A percentile compares a stretch with the other conserved stretches of the same genome.
Evolutionary conservation across 2,797 vertebrate genomes (phyloP).

Genomic region (Chiroxiphia lanceolata): DNA sequence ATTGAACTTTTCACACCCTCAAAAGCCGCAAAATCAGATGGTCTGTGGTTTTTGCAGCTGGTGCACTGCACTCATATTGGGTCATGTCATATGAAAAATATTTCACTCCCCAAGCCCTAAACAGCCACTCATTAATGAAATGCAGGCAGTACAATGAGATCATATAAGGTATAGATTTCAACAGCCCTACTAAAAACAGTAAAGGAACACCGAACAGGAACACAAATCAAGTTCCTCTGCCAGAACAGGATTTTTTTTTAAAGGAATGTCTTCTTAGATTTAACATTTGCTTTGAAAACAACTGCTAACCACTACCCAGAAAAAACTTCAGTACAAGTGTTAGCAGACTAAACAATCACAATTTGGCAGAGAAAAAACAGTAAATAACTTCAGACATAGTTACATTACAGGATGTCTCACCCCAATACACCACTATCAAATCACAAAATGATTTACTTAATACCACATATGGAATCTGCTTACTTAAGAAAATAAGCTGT

Average conservation of each 20-base stretch:
- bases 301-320: slow-evolving; percentile 87
- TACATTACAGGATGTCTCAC: slow-evolving; percentile 82
- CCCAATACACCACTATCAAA: slow-evolving; percentile 87
- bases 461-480: slow-evolving; percentile 82
- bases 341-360: slow-evolving; percentile 95
- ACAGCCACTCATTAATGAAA: slow-evolving; percentile 98
- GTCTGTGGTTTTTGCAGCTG: slow-evolving; percentile 94
- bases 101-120: slow-evolving; percentile 88
- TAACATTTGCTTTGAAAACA: slow-evolving; percentile 91
- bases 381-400: slow-evolving; percentile 86
- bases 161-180: slow-evolving; percentile 97
- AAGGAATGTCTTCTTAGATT: slow-evolving; percentile 84
- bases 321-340: slow-evolving; percentile 85
- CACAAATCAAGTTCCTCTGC: slow-evolving; percentile 91
- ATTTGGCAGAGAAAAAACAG: slow-evolving; percentile 84
- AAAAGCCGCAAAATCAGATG: slow-evolving; percentile 93
- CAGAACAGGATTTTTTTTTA: slow-evolving; percentile 78
- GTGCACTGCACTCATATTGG: slow-evolving; percentile 85
- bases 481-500: slow-evolving; percentile 84
- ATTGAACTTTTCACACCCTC: slow-evolving; percentile 98
- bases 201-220: slow-evolving; percentile 91
- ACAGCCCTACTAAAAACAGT: slow-evolving; percentile 89
- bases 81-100: slow-evolving; percentile 98
- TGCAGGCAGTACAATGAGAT: slow-evolving; percentile 94
- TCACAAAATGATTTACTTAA: slow-evolving; percentile 76